phyloP scores from a whole-genome alignment of 2,113 vertebrate genomes.

The Cyanistes caeruleus region DNA sequence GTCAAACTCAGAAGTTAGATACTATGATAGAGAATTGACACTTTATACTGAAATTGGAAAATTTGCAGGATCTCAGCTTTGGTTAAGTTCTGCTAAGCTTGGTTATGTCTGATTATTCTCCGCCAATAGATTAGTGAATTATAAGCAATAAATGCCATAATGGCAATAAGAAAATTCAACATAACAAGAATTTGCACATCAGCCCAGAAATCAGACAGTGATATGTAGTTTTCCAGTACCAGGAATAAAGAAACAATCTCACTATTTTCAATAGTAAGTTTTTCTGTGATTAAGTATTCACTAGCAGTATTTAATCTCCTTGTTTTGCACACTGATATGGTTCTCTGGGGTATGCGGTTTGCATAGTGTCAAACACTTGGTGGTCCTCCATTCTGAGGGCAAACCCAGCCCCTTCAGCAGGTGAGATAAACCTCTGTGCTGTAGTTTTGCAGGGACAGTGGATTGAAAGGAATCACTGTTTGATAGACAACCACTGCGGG shows the following conservation, averaged over 20 bases:
- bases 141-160: neutral
- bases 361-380: neutral
- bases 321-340: neutral
- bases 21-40: neutral
- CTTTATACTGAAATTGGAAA: neutral
- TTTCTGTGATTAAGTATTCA: neutral
- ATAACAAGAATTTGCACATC: neutral
- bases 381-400: neutral
- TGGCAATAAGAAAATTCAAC: neutral
- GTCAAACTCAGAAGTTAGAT: neutral
- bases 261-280: neutral
- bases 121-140: neutral
- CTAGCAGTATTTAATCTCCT: neutral
- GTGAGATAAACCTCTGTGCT: neutral
- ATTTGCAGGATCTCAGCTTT: neutral
- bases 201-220: neutral
- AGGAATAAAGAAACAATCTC: neutral
- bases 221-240: neutral
- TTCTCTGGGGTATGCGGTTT: neutral
- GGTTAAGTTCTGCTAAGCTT: neutral
- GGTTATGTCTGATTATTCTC: neutral
- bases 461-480: conserved; percentile 83
- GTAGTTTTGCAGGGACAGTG: conserved; percentile 86
- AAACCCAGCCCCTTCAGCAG: neutral
- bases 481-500: conserved; percentile 86